Percentiles rank a stretch among this genome's conserved stretches.
These are phyloP conservation scores for Willisornis vidua DNA, from an alignment of 2,113 vertebrate genomes.

Conservation along the genomic window DNA sequence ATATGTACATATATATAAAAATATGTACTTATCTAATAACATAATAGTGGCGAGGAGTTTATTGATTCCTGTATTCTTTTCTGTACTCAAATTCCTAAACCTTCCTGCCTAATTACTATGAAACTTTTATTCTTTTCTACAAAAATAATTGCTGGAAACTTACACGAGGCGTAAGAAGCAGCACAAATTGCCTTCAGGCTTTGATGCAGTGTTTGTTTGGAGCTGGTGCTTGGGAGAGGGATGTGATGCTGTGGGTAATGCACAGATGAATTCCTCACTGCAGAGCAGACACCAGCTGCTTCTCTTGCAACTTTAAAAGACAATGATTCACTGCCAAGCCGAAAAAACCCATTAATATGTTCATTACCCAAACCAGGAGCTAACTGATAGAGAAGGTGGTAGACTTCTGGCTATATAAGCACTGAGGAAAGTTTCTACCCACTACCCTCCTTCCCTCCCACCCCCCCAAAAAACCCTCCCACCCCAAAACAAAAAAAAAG, in stretches of 20 bases:
- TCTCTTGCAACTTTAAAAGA: neutral
- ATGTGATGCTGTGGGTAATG: neutral
- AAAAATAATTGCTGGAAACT: conserved; percentile 22
- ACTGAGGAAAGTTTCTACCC: neutral
- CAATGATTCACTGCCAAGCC: neutral
- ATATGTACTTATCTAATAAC: too few species aligned
- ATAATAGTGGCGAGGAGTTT: neutral
- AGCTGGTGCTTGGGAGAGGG: neutral
- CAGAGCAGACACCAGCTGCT: neutral
- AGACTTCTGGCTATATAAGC: neutral
- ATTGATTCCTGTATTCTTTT: neutral
- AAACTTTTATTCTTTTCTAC: neutral
- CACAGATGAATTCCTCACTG: neutral
- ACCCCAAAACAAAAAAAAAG: neutral
- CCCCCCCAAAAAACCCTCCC: too few species aligned
- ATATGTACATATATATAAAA: neutral
- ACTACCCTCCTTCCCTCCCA: rapidly evolving
- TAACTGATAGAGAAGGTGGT: neutral
- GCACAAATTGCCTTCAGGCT: neutral
- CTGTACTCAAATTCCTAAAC: neutral
- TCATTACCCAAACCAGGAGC: neutral
- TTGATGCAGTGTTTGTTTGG: conserved; percentile 16
- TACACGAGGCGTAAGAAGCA: neutral
- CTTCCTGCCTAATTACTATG: neutral
- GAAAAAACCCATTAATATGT: neutral